Conservation (phyloP, 53 echinoderm and acorn worm species). For the Patiria pectinifera region DNA sequence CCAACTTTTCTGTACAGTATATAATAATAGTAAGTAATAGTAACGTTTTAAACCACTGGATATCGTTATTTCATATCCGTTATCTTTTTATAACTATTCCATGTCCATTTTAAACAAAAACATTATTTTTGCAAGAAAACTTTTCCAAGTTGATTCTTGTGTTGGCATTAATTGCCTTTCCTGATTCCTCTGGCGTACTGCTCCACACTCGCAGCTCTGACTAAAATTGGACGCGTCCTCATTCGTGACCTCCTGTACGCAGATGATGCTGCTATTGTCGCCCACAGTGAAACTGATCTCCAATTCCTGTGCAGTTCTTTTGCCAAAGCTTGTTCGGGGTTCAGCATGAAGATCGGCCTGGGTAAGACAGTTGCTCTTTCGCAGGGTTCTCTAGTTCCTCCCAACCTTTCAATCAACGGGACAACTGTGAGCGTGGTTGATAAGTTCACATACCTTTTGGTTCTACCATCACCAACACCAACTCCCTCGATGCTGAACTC, state of each 20-base stretch:
- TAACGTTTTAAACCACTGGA: no score
- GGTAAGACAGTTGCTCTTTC: conserved; percentile 3
- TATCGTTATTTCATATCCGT: no score
- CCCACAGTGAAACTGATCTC: background rate
- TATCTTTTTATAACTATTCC: no score
- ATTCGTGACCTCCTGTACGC: background rate
- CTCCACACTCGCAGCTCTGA: conserved; percentile 12
- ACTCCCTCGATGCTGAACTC: conserved; percentile 34
- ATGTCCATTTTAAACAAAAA: no score
- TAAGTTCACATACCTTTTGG: conserved; percentile 18
- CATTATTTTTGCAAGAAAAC: no score
- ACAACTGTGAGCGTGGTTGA: conserved; percentile 3
- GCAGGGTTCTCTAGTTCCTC: background rate
- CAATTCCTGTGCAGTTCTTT: background rate
- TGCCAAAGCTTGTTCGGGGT: background rate
- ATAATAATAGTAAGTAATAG: no score
- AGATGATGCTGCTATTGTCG: background rate
- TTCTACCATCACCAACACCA: conserved; percentile 28
- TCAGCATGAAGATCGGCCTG: background rate
- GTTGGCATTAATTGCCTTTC: background rate
- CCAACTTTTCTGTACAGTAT: no score
- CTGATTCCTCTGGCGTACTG: background rate
- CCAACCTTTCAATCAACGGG: background rate
- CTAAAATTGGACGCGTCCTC: background rate
- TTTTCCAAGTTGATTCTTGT: no score